Conservation (phyloP, 2,797 vertebrate species). For the Cuniculus paca region DNA sequence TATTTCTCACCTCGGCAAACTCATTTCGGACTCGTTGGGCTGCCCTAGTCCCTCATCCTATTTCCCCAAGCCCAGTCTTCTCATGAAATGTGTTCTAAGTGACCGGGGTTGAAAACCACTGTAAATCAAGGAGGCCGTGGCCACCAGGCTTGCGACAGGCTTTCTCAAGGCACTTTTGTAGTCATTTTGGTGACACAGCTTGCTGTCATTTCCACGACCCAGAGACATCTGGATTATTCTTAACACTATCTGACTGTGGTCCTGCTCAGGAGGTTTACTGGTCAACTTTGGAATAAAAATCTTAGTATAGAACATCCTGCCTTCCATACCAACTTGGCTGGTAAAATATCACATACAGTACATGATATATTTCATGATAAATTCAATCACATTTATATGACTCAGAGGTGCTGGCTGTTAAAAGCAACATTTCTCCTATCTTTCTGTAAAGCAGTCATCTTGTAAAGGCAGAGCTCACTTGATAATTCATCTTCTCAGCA, state of each 20-base stretch:
- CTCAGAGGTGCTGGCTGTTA: neutral
- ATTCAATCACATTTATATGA: slow-evolving; percentile 39
- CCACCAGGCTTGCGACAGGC: neutral
- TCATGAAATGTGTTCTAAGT: neutral
- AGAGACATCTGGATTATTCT: neutral
- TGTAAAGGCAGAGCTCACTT: neutral
- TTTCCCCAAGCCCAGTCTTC: neutral
- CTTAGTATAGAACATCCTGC: neutral
- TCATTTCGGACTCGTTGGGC: slow-evolving; percentile 15
- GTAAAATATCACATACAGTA: neutral
- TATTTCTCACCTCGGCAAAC: slow-evolving; percentile 17
- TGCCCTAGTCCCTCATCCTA: neutral
- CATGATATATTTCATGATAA: neutral
- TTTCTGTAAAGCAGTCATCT: neutral
- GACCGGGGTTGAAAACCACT: slow-evolving; percentile 23
- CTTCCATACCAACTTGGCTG: neutral
- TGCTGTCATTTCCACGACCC: neutral
- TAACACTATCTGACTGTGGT: neutral
- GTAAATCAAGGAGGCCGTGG: neutral
- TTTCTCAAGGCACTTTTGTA: neutral
- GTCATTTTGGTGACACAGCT: neutral
- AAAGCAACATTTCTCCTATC: neutral
- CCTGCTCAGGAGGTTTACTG: neutral
- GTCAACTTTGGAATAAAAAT: slow-evolving; percentile 29
- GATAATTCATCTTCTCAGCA: slow-evolving; percentile 5